phyloP scores from a whole-genome alignment of 2,113 vertebrate species.

The Tor tambroides region DNA sequence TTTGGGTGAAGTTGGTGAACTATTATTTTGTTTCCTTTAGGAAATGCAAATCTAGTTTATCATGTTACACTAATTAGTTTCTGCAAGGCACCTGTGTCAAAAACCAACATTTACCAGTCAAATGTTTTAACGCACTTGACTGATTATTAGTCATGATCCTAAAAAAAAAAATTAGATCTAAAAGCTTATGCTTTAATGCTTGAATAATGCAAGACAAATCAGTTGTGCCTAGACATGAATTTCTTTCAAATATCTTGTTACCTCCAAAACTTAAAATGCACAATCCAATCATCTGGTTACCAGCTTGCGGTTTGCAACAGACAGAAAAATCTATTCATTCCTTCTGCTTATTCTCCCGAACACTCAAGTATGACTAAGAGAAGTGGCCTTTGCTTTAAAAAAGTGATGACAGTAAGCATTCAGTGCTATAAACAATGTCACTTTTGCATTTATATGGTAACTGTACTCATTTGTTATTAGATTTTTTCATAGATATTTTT shows the following conservation, averaged over 20 bases:
- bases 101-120: background rate
- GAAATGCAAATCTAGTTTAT: background rate
- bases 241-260: background rate
- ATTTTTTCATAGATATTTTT: conserved; percentile 12
- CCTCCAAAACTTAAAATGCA: background rate
- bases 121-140: background rate
- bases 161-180: background rate
- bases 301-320: background rate
- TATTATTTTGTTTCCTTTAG: background rate
- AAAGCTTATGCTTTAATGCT: background rate
- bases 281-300: background rate
- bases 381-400: background rate
- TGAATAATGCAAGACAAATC: background rate
- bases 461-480: background rate
- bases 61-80: background rate
- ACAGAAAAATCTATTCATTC: background rate
- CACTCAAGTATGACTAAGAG: background rate
- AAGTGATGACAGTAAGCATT: background rate
- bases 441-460: background rate
- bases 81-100: background rate
- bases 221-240: background rate
- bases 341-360: background rate
- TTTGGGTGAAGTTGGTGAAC: background rate
- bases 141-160: background rate
- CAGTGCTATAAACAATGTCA: background rate